Base-by-base conservation (phyloP, 2,888 invertebrate species). In the Eurytoma californica region DNA sequence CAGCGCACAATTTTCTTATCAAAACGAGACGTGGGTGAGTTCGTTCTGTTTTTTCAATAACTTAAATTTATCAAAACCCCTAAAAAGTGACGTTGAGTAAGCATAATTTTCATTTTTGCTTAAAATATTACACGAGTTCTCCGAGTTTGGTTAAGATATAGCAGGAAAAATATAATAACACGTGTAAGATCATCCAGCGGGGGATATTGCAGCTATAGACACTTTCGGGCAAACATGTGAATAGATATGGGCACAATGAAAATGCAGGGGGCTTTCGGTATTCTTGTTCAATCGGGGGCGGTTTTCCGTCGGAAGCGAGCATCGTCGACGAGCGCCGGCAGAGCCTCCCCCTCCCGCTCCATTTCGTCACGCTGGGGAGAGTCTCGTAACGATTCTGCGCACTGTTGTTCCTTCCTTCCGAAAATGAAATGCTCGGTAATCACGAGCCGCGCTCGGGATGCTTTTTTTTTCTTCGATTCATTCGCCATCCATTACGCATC, bases 291-390 rank as follows among this genome's bases (percentile, higher is more conserved):
- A 78, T 77, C 73, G 69, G 79, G 82, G 81, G 78, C 66, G 80
- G 74, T 82, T 82, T 81, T 82, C 80, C 78, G 83, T 83, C 84
- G 84, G 84, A 85, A 85, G 85, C 84, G 80, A 84, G 83, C 82
- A 82, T 83, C 82, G 79, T 58, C 72, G 76, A 66, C 72, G 72
- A 67, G 53, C 28, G 30, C 39, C 51, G n/a, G 61, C 58, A n/a
- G 49, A 61, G 61, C 60, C 63, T n/a, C 49, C 30, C 77, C 24
- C 9, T 51, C 67, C 58, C 18, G 57, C 39, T 72, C 55, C 39
- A 55, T 77, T 74, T 75, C 83, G 84, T 84, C 82, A 83, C 83
- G 85, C 82, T 83, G 77, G 82, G 80, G 81, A 82, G 83, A 82
- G 77, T 76, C 69, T 78, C 61, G 65, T 70, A 70, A 81, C 82